Conservation (phyloP, 53 echinoderm and acorn worm species). For the Henricia sp. region DNA sequence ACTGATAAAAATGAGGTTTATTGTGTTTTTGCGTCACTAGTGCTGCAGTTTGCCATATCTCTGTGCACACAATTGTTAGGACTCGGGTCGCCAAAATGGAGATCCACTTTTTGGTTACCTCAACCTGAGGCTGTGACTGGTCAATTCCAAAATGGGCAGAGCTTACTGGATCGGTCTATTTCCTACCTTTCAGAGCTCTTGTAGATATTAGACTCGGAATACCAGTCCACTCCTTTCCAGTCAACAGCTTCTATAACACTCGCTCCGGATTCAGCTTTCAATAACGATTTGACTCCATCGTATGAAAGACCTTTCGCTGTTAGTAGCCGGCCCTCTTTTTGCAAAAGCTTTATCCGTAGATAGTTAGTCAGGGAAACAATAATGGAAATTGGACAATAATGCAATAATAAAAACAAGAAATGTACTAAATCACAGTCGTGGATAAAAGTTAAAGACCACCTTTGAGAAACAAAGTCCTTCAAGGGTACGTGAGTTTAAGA, state of each 20-base stretch:
- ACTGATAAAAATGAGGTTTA: no score
- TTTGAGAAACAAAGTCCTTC: no score
- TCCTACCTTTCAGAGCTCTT: constrained; percentile 82
- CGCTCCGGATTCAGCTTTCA: constrained; percentile 55
- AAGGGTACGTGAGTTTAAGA: no score
- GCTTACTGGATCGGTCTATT: no score
- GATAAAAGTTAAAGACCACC: no score
- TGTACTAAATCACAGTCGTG: neutral
- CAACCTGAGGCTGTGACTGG: no score
- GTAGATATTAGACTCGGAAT: constrained; percentile 78
- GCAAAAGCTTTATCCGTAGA: constrained; percentile 25
- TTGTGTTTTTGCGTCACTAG: no score
- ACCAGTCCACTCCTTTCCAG: constrained; percentile 77
- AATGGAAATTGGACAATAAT: neutral
- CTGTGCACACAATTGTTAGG: no score
- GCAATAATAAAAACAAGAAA: neutral
- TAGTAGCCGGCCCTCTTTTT: constrained; percentile 30
- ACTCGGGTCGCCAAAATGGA: no score
- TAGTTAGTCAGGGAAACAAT: constrained; percentile 1
- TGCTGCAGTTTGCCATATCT: no score
- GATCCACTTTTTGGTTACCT: no score
- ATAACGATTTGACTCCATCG: constrained; percentile 69
- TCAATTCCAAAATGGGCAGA: no score
- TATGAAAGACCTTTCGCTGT: constrained; percentile 16
- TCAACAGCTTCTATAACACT: constrained; percentile 54